phyloP scores from a whole-genome alignment of 2,113 vertebrate species.

The Desmodus rotundus region DNA sequence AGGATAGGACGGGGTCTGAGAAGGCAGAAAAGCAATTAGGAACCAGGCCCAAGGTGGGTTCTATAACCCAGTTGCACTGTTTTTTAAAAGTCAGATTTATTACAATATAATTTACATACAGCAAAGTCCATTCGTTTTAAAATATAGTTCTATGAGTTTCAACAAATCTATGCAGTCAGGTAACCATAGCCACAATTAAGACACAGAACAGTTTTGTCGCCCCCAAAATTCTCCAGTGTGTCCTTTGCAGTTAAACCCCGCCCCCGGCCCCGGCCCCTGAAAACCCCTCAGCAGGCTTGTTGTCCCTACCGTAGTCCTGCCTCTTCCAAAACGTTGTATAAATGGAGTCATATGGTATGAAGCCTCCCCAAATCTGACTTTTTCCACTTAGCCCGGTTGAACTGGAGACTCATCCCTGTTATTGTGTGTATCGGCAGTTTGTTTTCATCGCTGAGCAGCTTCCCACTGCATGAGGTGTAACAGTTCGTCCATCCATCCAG shows the following conservation, averaged over 20 bases:
- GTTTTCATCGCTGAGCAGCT: background rate
- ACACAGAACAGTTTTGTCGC: background rate
- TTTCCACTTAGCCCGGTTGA: background rate
- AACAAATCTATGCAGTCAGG: background rate
- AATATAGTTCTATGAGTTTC: background rate
- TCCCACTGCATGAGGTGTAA: background rate
- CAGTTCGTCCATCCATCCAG: background rate
- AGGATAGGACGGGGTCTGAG: fast-evolving
- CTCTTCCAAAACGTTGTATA: background rate
- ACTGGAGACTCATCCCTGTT: background rate
- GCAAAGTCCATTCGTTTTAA: background rate
- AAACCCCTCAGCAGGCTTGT: background rate
- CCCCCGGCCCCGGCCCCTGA: background rate
- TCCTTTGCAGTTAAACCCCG: background rate
- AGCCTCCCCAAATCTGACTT: background rate
- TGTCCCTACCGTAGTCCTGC: background rate
- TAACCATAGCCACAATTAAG: background rate
- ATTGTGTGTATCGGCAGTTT: background rate
- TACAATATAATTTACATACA: background rate
- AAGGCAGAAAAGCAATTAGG: background rate
- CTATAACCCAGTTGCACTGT: background rate
- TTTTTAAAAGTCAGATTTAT: background rate
- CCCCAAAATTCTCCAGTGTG: background rate
- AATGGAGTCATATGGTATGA: background rate
- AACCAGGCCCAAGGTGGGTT: background rate